Evolutionary conservation across 35 echinoderm and acorn worm species (phyloP).

Genomic region (Lytechinus pictus): DNA sequence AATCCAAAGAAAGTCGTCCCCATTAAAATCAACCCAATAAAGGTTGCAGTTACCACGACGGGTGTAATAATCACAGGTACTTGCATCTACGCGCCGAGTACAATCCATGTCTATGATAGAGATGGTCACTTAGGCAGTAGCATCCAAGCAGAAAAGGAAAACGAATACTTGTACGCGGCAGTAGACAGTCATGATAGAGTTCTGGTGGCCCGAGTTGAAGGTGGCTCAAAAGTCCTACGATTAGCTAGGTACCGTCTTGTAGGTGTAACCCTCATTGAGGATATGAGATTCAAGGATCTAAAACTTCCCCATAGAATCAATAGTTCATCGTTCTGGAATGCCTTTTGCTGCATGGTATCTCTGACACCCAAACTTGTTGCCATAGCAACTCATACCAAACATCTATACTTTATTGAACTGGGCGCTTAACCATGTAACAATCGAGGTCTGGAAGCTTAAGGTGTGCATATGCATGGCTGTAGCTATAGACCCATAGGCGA

Average conservation of each 20-base stretch:
- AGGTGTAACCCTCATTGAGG: background rate
- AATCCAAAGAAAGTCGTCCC: background rate
- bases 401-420: background rate
- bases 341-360: background rate
- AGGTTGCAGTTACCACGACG: background rate
- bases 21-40: background rate
- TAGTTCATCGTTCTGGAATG: background rate
- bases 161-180: background rate
- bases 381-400: background rate
- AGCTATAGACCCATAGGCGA: too few relatives aligned
- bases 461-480: too few relatives aligned
- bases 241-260: background rate
- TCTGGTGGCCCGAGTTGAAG: background rate
- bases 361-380: background rate
- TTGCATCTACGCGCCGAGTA: background rate
- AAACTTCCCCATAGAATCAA: background rate
- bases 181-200: background rate
- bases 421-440: background rate
- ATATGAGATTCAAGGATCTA: background rate
- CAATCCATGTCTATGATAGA: background rate
- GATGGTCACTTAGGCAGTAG: background rate
- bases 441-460: too few relatives aligned
- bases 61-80: conserved; percentile 22
- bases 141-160: background rate
- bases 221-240: background rate